Evolutionary conservation across 2,797 vertebrate genomes (phyloP), one percentile per base, ranked within the genome.

Genomic region (Myripristis murdjan): DNA sequence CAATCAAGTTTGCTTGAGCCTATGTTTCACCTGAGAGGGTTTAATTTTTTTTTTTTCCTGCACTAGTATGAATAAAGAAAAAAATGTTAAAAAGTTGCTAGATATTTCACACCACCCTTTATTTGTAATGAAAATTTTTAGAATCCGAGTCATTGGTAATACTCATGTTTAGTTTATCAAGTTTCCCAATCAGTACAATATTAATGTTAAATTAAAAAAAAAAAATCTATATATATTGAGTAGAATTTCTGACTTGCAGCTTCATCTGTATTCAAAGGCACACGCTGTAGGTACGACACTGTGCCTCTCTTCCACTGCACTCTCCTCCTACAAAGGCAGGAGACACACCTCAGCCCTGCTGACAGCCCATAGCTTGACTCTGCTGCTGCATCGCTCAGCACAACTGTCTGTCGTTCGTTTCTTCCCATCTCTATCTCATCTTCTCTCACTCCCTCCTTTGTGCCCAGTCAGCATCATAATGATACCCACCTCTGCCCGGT

Each of bases 321-420:
- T 66, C 23, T 39, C 64, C 58, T 80, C 44, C 48, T 16, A 22
- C 24, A 58, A 55, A 81, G 77, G 62, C 67, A 80, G 78, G 63
- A 71, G 73, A 77, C 73, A 77, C 84, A 73, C 75, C 76, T 87
- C 77, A 66, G 77, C 65, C 67, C 35, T 15, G 71, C 75, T 91
- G 91, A 91, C 91, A 90, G 86, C 55, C 70, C 74, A 69, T 82
- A 81, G 87, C 72, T 89, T 82, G 85, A 84, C 78, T 82, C 72
- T 65, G 72, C 10, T 69, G 89, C 84, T 91, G 89, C 89, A 89
- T 23, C 89, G 84, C 90, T 93, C 92, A 93, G 92, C 92, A 93
- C 91, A 92, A 89, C 91, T 93, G 91, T 93, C 91, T 83, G 81
- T 89, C 87, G 87, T 89, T 89, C 72, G 77, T 72, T 88, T 87